Base-by-base conservation (phyloP, 2,888 invertebrate genomes). In the Zhuqinia jingwanae region DNA sequence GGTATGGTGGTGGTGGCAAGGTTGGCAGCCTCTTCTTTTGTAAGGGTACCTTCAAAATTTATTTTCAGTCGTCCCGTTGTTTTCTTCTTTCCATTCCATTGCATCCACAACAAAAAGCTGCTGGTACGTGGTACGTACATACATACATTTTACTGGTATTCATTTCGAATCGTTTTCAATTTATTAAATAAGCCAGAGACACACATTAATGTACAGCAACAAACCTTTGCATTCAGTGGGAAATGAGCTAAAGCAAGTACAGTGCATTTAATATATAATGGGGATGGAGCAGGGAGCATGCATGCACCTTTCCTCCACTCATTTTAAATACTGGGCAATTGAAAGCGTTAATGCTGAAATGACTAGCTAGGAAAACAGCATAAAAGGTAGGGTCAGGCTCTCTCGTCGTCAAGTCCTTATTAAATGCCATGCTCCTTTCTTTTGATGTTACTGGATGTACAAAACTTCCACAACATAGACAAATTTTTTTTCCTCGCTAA, bases 281-380 rank as follows among this genome's bases (percentile, higher is more conserved):
- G 45, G 15, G 45, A 22, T 47, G 42, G 65, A 47, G 45, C 11
- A 53, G 5, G 3, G 53, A 53, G n/a, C 53, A 17, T 17, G 22
- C 8, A 45, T 56, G 36, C 58, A 42, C 58, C 36, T 76, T 76
- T 45, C 17, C 20, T 45, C 17, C 20, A 17, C 8, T 42, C 36
- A 36, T 50, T 50, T 63, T 63, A 20, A 63, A 47, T 15, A 63
- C 27, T 63, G 15, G 20, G n/a, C 60, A 79, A 15, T 63, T 70
- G 27, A 42, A 77, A 20, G 58, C 42, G 60, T 42, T 85, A 79
- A 75, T 85, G 25, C 25, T 50, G 60, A 85, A 85, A 85, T 85
- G 63, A 75, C 20, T 63, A 45, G 75, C 42, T 80, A 20, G 1
- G 56, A 3, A 53, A 22, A n/a, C n/a, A 63, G 27, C 25, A 76